A percentile compares a stretch with the other conserved stretches of the same genome.
These are phyloP conservation scores for Paralvinella palmiformis DNA, from an alignment of 1,140 invertebrate species.

Conservation along the genomic window DNA sequence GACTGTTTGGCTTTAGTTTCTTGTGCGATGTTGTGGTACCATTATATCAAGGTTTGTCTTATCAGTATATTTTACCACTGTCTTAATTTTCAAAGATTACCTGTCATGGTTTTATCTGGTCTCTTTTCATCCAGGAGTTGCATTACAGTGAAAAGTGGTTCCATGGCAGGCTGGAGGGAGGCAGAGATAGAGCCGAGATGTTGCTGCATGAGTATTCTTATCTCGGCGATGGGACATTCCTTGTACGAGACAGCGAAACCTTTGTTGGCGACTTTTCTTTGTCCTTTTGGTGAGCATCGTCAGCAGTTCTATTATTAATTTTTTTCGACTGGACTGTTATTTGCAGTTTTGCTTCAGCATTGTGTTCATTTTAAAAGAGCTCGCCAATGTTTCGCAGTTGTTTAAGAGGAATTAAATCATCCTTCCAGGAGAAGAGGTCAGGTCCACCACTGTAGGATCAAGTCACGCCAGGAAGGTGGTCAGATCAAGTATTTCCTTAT, in stretches of 20 bases:
- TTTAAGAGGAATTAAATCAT: not conserved
- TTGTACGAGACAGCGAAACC: conserved; percentile 89
- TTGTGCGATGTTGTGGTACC: not conserved
- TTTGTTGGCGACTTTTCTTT: conserved; percentile 94
- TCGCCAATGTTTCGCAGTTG: not conserved
- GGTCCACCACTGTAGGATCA: conserved; percentile 89
- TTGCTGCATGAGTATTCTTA: conserved; percentile 68
- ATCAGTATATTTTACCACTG: no score
- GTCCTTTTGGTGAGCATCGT: conserved; percentile 69
- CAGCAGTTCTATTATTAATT: not conserved
- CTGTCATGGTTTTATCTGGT: no score
- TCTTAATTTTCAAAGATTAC: no score
- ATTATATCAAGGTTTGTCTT: no score
- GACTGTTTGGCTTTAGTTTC: no score
- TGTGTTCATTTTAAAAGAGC: conserved; percentile 1
- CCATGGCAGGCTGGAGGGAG: conserved; percentile 71
- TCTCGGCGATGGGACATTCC: conserved; percentile 89
- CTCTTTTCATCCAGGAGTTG: conserved; percentile 66
- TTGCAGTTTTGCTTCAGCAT: no score
- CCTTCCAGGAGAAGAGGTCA: conserved; percentile 66
- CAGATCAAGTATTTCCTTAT: conserved; percentile 87
- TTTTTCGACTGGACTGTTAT: not conserved
- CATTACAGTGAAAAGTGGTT: conserved; percentile 96
- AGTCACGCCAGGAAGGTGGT: conserved; percentile 78
- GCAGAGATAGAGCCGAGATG: conserved; percentile 69